These are phyloP conservation scores for Pycnonotus jocosus DNA, from an alignment of 2,113 vertebrate genomes.

Conservation along the genomic window DNA sequence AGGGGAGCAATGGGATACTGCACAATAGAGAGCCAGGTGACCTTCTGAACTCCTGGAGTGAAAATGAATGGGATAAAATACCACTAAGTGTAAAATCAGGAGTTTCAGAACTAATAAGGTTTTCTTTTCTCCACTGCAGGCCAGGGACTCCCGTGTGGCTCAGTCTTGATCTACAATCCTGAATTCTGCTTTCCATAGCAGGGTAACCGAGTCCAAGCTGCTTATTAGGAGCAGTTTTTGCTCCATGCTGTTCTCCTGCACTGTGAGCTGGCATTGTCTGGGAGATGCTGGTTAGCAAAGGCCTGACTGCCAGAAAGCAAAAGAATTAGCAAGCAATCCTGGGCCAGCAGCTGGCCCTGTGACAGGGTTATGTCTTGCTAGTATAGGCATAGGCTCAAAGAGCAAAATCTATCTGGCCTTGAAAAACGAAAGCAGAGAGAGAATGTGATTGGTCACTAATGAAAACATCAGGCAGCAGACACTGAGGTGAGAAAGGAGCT, in stretches of 20 bases:
- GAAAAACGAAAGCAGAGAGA: not conserved
- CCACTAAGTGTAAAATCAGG: not conserved
- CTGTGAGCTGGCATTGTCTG: not conserved
- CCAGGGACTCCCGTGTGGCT: not conserved
- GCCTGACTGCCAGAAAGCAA: not conserved
- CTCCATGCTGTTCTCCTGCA: not conserved
- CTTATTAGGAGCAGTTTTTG: not conserved
- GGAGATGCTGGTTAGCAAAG: not conserved
- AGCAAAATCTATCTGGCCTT: not conserved
- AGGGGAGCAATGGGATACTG: not conserved
- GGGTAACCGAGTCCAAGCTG: not conserved
- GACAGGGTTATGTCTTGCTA: not conserved
- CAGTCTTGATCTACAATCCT: not conserved
- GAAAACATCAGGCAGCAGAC: not conserved
- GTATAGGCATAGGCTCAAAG: not conserved
- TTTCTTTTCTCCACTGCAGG: not conserved
- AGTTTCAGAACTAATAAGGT: not conserved
- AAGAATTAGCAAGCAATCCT: not conserved
- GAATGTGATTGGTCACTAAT: not conserved
- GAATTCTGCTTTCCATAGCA: not conserved
- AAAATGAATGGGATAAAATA: not conserved
- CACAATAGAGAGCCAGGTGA: not conserved
- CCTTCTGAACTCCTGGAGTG: not conserved
- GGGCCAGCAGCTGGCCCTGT: not conserved
- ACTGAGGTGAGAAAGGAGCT: not conserved